Conservation (phyloP, 2,888 invertebrate genomes). For the Drosophila atripex region DNA sequence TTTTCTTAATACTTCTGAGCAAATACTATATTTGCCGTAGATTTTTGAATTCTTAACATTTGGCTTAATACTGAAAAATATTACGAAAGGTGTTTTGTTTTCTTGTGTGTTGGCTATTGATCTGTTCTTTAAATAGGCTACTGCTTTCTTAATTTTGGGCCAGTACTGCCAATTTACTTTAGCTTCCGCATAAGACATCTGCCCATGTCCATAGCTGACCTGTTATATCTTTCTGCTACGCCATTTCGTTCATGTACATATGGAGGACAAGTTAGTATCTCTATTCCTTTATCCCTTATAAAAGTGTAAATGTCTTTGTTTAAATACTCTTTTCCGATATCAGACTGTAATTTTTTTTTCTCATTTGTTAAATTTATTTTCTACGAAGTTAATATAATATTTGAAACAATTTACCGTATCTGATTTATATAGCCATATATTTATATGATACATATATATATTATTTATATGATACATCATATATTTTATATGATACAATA, state of each 20-base stretch:
- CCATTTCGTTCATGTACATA: conserved; percentile 4
- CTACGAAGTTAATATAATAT: conserved; percentile 1
- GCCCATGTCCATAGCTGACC: conserved; percentile 3
- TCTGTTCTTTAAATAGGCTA: conserved; percentile 3
- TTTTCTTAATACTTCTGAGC: no score
- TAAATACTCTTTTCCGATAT: conserved; percentile 2
- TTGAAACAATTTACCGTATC: neutral
- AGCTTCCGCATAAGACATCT: conserved; percentile 2
- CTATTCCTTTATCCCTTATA: neutral
- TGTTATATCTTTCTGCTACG: conserved; percentile 3
- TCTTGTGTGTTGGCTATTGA: conserved; percentile 4
- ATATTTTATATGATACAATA: conserved; percentile 2
- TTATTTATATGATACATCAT: no score
- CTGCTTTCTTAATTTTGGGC: conserved; percentile 3
- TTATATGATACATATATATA: no score
- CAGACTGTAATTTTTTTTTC: conserved; percentile 1
- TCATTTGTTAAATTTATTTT: conserved; percentile 2
- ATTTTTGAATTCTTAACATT: conserved; percentile 1
- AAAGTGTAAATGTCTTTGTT: neutral
- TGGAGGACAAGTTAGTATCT: conserved; percentile 4
- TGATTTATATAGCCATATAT: no score
- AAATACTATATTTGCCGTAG: no score
- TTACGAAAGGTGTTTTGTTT: no score
- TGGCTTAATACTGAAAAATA: no score
- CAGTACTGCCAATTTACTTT: conserved; percentile 3